Conservation (phyloP, 1,140 invertebrate species). For the Drosophila simulans region DNA sequence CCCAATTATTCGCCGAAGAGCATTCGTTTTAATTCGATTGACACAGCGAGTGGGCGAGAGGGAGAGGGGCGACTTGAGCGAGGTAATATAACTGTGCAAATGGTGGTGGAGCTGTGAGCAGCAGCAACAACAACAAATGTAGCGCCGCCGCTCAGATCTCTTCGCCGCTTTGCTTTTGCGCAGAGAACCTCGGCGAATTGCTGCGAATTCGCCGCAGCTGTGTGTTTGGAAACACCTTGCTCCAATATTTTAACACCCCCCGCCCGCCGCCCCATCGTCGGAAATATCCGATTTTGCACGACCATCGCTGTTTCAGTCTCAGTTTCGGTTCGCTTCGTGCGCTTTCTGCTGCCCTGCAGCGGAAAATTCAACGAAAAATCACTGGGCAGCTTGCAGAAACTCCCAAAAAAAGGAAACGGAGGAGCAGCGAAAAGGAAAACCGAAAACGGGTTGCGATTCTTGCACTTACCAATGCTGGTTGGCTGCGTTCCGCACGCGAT, state of each 20-base stretch:
- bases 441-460: slow-evolving; percentile 23
- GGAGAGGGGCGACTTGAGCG: slow-evolving; percentile 22
- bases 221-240: slow-evolving; percentile 81
- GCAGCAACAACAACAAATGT: slow-evolving; percentile 32
- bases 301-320: slow-evolving; percentile 59
- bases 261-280: not conserved
- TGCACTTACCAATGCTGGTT: slow-evolving; percentile 73
- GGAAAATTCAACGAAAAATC: slow-evolving; percentile 67
- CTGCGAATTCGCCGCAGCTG: slow-evolving; percentile 42
- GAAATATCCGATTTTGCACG: slow-evolving; percentile 24
- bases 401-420: slow-evolving; percentile 7
- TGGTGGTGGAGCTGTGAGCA: slow-evolving; percentile 62
- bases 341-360: slow-evolving; percentile 68
- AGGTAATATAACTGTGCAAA: slow-evolving; percentile 57
- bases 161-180: slow-evolving; percentile 68
- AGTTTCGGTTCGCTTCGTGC: slow-evolving; percentile 76
- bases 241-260: slow-evolving; percentile 67
- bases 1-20: slow-evolving; percentile 74
- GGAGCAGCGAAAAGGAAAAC: slow-evolving; percentile 4
- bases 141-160: slow-evolving; percentile 40
- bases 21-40: slow-evolving; percentile 70
- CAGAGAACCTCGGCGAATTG: slow-evolving; percentile 66
- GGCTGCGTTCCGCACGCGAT: slow-evolving; percentile 70
- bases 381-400: slow-evolving; percentile 22
- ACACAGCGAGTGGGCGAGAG: slow-evolving; percentile 40